Percentiles rank a stretch among this genome's conserved stretches.
These are phyloP conservation scores for Sinella curviseta DNA, from an alignment of 1,140 invertebrate genomes.

Conservation along the genomic window DNA sequence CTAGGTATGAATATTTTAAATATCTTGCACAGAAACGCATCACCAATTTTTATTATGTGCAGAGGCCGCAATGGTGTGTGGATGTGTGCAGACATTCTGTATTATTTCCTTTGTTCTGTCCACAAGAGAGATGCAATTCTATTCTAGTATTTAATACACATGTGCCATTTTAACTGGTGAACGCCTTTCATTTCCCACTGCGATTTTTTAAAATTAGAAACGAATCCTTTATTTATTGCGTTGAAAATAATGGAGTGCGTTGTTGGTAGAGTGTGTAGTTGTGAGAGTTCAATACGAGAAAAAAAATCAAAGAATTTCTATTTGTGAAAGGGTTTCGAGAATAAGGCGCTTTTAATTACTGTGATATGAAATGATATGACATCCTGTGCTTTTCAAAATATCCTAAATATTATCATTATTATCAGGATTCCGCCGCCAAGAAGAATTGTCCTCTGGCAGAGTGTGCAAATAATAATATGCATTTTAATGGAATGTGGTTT, in stretches of 20 bases:
- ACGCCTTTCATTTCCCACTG: slow-evolving; percentile 12
- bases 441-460: no score
- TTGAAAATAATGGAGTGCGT: neutral
- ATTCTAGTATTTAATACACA: no score
- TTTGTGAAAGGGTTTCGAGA: slow-evolving; percentile 16
- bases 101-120: no score
- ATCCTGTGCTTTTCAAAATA: neutral
- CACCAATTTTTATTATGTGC: no score
- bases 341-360: neutral
- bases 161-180: neutral
- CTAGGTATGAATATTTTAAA: no score
- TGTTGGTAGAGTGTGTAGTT: neutral
- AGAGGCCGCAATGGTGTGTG: no score
- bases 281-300: no score
- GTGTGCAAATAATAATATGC: no score
- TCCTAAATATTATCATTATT: neutral
- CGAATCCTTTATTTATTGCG: neutral
- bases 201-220: neutral
- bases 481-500: no score
- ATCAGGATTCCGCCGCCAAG: neutral
- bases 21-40: no score
- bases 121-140: no score
- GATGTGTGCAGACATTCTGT: no score
- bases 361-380: slow-evolving; percentile 7
- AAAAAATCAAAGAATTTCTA: slow-evolving; percentile 16